Percentiles rank a stretch among this genome's conserved stretches.
phyloP scores from a whole-genome alignment of 1,140 invertebrate genomes.

The Drosophila fuyamai region DNA sequence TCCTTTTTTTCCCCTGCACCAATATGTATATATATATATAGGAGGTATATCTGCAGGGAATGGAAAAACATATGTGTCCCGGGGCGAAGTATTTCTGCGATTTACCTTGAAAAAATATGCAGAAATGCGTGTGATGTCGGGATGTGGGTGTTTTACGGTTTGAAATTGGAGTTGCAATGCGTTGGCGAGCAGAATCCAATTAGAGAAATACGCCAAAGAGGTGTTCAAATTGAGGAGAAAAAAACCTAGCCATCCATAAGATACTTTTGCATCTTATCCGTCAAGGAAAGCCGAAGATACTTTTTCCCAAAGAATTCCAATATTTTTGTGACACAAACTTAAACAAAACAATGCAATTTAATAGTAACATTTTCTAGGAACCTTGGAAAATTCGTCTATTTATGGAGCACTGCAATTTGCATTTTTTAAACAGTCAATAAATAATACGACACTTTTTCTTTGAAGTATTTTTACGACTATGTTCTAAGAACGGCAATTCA shows the following conservation, averaged over 20 bases:
- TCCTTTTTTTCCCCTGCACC: constrained; percentile 4
- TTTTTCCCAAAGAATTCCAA: not conserved
- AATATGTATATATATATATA: not conserved
- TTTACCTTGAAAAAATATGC: constrained; percentile 77
- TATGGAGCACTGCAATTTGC: not conserved
- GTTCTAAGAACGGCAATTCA: too few species aligned
- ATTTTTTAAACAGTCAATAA: not conserved
- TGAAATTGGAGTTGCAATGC: constrained; percentile 44
- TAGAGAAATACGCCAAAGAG: constrained; percentile 35
- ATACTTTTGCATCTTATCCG: constrained; percentile 8
- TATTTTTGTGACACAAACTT: too few species aligned
- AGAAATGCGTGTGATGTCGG: constrained; percentile 33
- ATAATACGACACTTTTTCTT: too few species aligned
- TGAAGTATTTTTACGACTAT: too few species aligned
- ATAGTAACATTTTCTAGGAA: too few species aligned
- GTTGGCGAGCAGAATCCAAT: constrained; percentile 33
- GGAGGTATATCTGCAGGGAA: constrained; percentile 36
- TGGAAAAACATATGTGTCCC: constrained; percentile 54
- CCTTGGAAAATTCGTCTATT: too few species aligned
- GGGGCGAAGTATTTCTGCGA: constrained; percentile 70
- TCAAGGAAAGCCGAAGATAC: not conserved
- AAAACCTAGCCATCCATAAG: constrained; percentile 2
- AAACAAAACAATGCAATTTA: too few species aligned
- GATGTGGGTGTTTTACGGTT: constrained; percentile 38
- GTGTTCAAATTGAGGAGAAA: constrained; percentile 1